Evolutionary conservation across 2,113 vertebrate species (phyloP).

Genomic region (Barnardius zonarius): DNA sequence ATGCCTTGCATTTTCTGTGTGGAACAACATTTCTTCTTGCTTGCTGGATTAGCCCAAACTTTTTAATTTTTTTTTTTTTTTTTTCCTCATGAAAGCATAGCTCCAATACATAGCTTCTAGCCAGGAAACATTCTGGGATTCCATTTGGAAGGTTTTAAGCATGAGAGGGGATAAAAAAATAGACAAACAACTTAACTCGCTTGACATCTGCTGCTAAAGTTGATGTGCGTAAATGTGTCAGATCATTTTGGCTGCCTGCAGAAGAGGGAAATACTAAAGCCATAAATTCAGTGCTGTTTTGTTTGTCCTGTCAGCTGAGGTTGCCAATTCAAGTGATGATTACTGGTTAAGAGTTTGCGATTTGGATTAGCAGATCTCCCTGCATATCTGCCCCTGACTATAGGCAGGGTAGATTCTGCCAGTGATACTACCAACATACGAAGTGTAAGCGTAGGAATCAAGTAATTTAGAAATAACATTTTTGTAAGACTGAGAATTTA

Average conservation of each 20-base stretch:
- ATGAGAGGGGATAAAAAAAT: not conserved
- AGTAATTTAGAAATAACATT: not conserved
- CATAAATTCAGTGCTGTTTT: not conserved
- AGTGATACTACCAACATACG: fast-evolving
- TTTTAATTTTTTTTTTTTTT: not conserved
- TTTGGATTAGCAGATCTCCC: not conserved
- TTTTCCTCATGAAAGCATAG: not conserved
- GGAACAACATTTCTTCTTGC: not conserved
- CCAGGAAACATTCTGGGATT: slow-evolving; percentile 2
- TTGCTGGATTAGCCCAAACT: not conserved
- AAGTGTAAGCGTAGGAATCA: fast-evolving
- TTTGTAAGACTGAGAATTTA: not conserved
- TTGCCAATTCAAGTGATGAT: not conserved
- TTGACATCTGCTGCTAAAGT: slow-evolving; percentile 28
- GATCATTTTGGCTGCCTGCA: slow-evolving; percentile 23
- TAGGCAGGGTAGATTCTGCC: not conserved
- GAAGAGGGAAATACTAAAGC: not conserved
- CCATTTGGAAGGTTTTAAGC: slow-evolving; percentile 13
- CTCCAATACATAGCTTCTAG: not conserved
- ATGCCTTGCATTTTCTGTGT: not conserved
- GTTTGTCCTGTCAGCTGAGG: not conserved
- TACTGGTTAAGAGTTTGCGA: not conserved
- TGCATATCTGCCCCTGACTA: not conserved
- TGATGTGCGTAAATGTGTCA: not conserved
- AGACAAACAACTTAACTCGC: slow-evolving; percentile 12